Evolutionary conservation across 2,113 vertebrate genomes (phyloP), one percentile per base, ranked within the genome.

Genomic region (Phyllopteryx taeniolatus): DNA sequence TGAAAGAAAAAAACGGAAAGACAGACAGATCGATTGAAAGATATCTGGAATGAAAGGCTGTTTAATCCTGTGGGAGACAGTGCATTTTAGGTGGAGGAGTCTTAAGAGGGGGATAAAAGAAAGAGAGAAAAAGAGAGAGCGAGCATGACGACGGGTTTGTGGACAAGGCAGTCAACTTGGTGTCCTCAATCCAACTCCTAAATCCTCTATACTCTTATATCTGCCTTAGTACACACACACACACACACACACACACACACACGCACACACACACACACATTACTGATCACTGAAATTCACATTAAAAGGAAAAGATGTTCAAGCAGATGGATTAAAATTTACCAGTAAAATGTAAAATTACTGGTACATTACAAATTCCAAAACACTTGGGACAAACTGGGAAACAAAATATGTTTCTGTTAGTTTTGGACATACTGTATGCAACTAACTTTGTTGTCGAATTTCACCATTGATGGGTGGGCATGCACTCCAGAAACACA

Each of bases 111-210:
- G 74, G 76, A 86, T 60, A 53, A 80, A 60, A 78, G 71, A 76
- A 66, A 67, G 63, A 60, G 67, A 72, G 27, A 56, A n/a, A 47
- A 49, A 17, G 42, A 47, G 27, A 56, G 39, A 59, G 63, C 72
- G 62, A 43, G 70, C 63, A 75, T 11, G 69, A 75, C 72, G 67
- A 68, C 11, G 20, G 72, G 73, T 72, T 83, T 68, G 70, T 85
- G 73, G 67, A 85, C 76, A 73, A 60, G 51, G 46, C 74, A 84
- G 82, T 87, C 79, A 81, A 86, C 72, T 86, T 80, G 76, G 65
- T 87, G 86, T 85, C 89, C 86, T 87, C 85, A 89, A 89, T 90
- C 87, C 87, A 88, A 56, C 76, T 86, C 46, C 74, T 88, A 85
- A 90, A 88, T 86, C 87, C 85, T 33, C 68, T 12, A 74, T 83